Evolutionary conservation across 1,140 invertebrate genomes (phyloP).

Genomic region (Eriocheir sinensis): DNA sequence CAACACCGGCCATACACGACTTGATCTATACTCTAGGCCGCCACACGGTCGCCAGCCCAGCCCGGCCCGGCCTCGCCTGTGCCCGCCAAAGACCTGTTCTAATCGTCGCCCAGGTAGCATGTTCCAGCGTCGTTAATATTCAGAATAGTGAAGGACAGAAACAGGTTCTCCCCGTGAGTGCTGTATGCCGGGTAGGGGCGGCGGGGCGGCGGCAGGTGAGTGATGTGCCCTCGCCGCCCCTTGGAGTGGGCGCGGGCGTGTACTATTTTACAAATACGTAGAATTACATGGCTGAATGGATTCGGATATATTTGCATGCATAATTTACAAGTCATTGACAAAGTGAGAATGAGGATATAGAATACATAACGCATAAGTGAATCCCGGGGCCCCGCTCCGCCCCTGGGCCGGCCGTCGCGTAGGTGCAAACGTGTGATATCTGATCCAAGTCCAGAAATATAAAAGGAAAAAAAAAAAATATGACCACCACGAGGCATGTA

Average conservation of each 20-base stretch:
- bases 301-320: conserved; percentile 25
- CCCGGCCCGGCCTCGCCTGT: neutral
- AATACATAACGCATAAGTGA: conserved; percentile 4
- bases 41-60: neutral
- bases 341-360: conserved; percentile 16
- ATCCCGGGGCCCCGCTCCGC: neutral
- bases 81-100: neutral
- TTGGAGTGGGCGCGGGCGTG: neutral
- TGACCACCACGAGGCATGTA: no score
- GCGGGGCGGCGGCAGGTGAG: neutral
- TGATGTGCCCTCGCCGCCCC: neutral
- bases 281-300: conserved; percentile 24
- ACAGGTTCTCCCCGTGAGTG: conserved; percentile 10
- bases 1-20: no score
- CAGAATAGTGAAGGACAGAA: conserved; percentile 32
- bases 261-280: conserved; percentile 19
- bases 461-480: neutral
- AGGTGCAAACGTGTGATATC: neutral
- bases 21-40: neutral
- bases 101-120: conserved; percentile 49
- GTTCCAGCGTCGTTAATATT: conserved; percentile 44
- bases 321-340: conserved; percentile 17
- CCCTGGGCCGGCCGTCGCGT: no score
- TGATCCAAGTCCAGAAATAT: neutral
- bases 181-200: conserved; percentile 32